Conservation (phyloP, 2,888 invertebrate species). For the Conistra vaccinii region DNA sequence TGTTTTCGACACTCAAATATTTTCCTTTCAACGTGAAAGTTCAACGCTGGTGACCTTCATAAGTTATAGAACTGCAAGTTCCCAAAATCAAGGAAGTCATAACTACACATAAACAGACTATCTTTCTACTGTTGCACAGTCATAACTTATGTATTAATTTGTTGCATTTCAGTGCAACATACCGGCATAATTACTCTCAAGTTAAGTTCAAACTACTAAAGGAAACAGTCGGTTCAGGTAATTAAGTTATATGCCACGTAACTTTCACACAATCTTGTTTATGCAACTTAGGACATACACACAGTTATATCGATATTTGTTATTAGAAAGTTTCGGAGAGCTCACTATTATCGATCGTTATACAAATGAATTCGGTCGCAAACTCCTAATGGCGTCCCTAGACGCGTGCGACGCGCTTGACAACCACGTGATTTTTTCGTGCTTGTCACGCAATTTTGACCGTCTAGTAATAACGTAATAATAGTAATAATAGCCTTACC, state of each 20-base stretch:
- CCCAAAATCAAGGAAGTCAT: neutral
- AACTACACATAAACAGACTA: neutral
- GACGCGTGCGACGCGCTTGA: no score
- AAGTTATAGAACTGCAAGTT: neutral
- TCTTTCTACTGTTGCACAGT: neutral
- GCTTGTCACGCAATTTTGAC: no score
- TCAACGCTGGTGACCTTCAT: no score
- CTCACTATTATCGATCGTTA: no score
- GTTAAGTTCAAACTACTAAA: conserved; percentile 18
- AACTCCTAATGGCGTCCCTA: no score
- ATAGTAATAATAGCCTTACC: no score
- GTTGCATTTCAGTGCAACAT: conserved; percentile 4
- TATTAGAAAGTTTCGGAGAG: neutral
- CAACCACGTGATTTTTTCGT: no score
- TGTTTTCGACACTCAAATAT: neutral
- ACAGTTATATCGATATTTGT: neutral
- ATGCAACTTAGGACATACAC: conserved; percentile 17
- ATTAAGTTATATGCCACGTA: conserved; percentile 5
- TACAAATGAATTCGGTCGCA: no score
- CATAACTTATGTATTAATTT: neutral
- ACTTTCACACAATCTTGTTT: conserved; percentile 27
- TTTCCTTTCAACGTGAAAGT: neutral
- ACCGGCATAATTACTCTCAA: conserved; percentile 16
- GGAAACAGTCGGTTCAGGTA: neutral
- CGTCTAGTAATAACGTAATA: no score